Evolutionary conservation across 2,888 invertebrate genomes (phyloP).

Genomic region (Macrosiphum euphorbiae): DNA sequence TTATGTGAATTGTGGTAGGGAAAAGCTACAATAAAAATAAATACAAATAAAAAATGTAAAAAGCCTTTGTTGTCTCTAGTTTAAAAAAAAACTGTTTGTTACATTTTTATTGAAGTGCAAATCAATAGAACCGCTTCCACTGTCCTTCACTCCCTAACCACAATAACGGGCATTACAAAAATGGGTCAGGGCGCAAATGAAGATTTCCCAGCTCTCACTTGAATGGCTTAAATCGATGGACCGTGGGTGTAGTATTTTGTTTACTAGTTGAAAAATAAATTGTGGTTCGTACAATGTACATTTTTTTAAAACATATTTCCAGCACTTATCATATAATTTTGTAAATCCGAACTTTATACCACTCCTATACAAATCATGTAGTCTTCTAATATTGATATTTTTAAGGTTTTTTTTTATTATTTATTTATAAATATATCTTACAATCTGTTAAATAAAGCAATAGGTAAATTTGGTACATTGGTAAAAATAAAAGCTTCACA

Average conservation of each 20-base stretch:
- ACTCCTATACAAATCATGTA: background rate
- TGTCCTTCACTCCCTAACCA: background rate
- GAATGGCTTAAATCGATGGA: constrained; percentile 25
- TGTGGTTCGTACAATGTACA: background rate
- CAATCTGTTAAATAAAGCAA: too few species aligned
- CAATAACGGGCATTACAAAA: constrained; percentile 31
- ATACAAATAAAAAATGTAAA: constrained; percentile 42
- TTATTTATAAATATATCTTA: too few species aligned
- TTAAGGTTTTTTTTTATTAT: too few species aligned
- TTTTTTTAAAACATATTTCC: background rate
- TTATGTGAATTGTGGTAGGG: background rate
- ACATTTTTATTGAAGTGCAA: constrained; percentile 57
- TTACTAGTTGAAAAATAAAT: background rate
- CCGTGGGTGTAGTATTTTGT: background rate
- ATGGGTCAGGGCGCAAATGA: constrained; percentile 51
- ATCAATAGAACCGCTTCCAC: constrained; percentile 52
- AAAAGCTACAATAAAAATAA: constrained; percentile 21
- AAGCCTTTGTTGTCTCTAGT: background rate
- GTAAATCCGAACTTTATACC: background rate
- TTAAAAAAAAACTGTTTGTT: constrained; percentile 48
- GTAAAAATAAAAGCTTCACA: too few species aligned
- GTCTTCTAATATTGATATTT: background rate
- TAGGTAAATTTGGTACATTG: too few species aligned
- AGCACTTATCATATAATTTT: background rate
- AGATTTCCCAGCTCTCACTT: constrained; percentile 3